phyloP scores from a whole-genome alignment of 2,113 vertebrate genomes.

The Istiophorus platypterus region DNA sequence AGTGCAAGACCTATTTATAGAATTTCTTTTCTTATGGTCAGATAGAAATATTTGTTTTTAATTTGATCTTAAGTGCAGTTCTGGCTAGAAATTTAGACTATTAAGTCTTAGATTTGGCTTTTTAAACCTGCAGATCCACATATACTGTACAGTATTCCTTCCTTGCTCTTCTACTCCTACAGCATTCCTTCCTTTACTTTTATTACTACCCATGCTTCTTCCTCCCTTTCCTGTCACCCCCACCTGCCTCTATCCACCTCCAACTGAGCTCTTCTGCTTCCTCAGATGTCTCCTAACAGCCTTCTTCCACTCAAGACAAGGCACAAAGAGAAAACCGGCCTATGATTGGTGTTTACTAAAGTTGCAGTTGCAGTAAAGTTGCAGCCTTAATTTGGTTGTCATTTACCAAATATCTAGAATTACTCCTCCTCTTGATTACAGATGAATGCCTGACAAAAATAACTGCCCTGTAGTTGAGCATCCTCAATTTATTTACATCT shows the following conservation, averaged over 20 bases:
- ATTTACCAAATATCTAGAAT: background rate
- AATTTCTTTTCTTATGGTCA: background rate
- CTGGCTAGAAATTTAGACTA: background rate
- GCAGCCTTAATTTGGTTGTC: background rate
- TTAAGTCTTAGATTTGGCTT: background rate
- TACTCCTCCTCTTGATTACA: background rate
- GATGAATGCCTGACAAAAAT: background rate
- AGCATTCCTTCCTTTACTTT: too few species aligned
- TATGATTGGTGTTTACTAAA: background rate
- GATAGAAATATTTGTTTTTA: background rate
- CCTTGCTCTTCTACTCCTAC: background rate
- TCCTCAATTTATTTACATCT: background rate
- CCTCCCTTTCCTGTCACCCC: background rate
- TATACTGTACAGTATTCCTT: background rate
- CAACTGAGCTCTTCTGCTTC: background rate
- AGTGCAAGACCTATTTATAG: background rate
- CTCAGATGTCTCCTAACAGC: background rate
- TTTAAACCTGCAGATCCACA: background rate
- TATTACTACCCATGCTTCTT: background rate
- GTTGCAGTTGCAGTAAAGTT: too few species aligned
- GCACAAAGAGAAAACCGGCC: background rate
- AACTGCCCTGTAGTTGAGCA: background rate
- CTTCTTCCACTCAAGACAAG: background rate
- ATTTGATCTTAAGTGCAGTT: background rate
- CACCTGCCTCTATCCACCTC: slow-evolving; percentile 6